Evolutionary conservation across 2,113 vertebrate species (phyloP).

Genomic region (Amblyornis subalaris): DNA sequence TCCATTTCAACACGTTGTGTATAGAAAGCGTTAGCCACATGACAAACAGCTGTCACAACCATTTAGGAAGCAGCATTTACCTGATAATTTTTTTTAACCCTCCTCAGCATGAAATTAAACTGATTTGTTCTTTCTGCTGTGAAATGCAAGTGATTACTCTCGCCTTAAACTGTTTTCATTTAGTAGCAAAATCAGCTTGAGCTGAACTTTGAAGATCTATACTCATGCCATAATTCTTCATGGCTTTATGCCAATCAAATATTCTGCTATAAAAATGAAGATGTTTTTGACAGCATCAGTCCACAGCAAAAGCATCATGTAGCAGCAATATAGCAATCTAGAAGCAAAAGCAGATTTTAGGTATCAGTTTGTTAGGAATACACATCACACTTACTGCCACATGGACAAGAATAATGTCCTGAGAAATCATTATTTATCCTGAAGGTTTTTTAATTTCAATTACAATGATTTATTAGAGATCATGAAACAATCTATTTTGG

Average conservation of each 20-base stretch:
- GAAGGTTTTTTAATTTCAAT: constrained; percentile 57
- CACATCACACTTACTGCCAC: constrained; percentile 37
- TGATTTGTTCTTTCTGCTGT: constrained; percentile 33
- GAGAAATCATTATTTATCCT: constrained; percentile 39
- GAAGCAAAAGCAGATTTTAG: constrained; percentile 29
- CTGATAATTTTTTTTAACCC: constrained; percentile 41
- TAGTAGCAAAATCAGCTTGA: constrained; percentile 10
- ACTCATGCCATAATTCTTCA: neutral
- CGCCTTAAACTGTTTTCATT: constrained; percentile 9
- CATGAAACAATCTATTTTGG: constrained; percentile 30
- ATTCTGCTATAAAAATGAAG: neutral
- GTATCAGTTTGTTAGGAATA: constrained; percentile 28
- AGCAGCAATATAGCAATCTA: neutral
- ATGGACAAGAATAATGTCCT: constrained; percentile 35
- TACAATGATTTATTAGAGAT: constrained; percentile 58
- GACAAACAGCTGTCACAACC: neutral
- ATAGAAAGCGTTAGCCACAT: neutral
- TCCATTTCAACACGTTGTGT: neutral
- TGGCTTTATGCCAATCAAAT: neutral
- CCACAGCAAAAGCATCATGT: neutral
- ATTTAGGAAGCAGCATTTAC: constrained; percentile 30
- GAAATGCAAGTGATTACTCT: constrained; percentile 16
- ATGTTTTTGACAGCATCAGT: constrained; percentile 10
- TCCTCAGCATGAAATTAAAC: constrained; percentile 35
- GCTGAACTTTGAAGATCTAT: neutral